Evolutionary conservation across 2,797 vertebrate species (phyloP), one percentile per base, ranked within the genome.

Genomic region (Sebastolobus alascanus): DNA sequence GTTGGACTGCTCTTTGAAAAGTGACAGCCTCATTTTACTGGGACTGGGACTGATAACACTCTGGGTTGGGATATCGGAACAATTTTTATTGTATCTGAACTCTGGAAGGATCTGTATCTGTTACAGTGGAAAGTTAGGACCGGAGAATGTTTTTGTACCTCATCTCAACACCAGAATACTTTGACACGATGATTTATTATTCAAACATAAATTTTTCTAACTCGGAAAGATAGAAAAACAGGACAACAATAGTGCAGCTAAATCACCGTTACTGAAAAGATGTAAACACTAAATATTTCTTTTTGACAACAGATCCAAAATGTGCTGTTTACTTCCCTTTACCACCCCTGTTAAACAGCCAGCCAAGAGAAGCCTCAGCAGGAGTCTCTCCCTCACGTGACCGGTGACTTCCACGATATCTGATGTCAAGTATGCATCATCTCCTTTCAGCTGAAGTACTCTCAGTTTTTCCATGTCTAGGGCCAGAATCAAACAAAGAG

Each of bases 401-500:
- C 31, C n/a, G 5, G 35, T 68, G 63, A 84, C 71, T 73, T 73
- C 67, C 22, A 75, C 38, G 74, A 77, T 82, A 79, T 84, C 64
- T 83, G 59, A 86, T 87, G 73, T 88, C 58, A 56, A 69, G 64
- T 78, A 73, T 82, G 77, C 71, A 67, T 82, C 54, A 73, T 68
- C 86, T 75, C 77, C 85, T 67, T 67, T 40, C 59, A 69, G 81
- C 37, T 68, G 56, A 74, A 83, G 87, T 84, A 70, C 70, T 79
- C 69, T 80, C 25, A 63, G 60, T 87, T 69, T 88, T 92, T 91
- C 93, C 89, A 84, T 2, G 25, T 60, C 60, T 13, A 22, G 43
- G 25, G 86, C 90, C 92, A 92, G 80, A 69, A 52, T 18, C 37
- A 88, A 87, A 93, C 88, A 92, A 90, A 92, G 82, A 75, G 72